phyloP scores from a whole-genome alignment of 2,797 vertebrate genomes.

The Sebastiscus albofasciatus region DNA sequence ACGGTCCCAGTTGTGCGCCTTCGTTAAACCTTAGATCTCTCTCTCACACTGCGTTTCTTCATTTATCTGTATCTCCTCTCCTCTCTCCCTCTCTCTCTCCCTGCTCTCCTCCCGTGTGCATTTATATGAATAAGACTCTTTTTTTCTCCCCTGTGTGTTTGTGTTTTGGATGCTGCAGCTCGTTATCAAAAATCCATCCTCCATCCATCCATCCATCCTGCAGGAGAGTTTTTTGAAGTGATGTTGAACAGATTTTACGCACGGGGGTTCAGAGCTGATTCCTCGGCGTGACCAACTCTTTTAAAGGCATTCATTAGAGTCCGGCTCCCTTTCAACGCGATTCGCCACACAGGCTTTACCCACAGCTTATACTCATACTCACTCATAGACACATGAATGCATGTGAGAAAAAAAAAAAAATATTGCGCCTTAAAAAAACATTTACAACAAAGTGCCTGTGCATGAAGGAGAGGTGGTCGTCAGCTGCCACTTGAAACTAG shows the following conservation, averaged over 20 bases:
- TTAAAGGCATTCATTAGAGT: conserved; percentile 93
- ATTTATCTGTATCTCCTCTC: neutral
- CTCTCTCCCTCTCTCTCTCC: neutral
- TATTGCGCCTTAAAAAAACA: conserved; percentile 8
- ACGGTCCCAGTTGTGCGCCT: conserved; percentile 84
- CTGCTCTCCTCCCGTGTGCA: neutral
- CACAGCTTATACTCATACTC: conserved; percentile 45
- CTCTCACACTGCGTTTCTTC: neutral
- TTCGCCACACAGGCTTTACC: conserved; percentile 89
- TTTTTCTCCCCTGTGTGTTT: neutral
- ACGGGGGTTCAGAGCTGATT: conserved; percentile 87
- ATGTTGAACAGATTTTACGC: conserved; percentile 90
- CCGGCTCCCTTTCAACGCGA: conserved; percentile 87
- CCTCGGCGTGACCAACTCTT: conserved; percentile 89
- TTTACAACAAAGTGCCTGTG: conserved; percentile 34
- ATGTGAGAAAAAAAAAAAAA: conserved; percentile 72
- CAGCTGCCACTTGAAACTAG: conserved; percentile 47
- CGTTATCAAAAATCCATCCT: conserved; percentile 62
- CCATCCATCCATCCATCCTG: conserved; percentile 39
- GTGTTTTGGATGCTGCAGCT: conserved; percentile 25
- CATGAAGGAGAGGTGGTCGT: neutral
- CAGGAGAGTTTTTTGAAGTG: conserved; percentile 83
- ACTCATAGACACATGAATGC: conserved; percentile 80
- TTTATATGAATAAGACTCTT: neutral
- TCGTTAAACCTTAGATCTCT: conserved; percentile 65